Conservation (phyloP, 2,113 vertebrate genomes). For the Macrotis lagotis region DNA sequence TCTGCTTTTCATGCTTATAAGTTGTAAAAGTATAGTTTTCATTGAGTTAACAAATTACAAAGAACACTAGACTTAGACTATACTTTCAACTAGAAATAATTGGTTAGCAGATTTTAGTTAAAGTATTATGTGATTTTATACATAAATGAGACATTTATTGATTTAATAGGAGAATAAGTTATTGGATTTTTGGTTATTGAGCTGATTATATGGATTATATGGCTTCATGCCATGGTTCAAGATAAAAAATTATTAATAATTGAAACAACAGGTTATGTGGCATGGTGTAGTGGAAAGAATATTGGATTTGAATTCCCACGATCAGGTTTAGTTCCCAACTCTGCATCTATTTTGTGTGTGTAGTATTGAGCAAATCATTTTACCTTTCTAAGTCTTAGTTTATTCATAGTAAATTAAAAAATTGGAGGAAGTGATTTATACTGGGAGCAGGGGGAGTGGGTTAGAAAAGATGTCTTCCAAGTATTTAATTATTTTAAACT, state of each 20-base stretch:
- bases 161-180: not conserved
- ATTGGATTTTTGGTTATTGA: constrained; percentile 13
- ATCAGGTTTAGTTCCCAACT: not conserved
- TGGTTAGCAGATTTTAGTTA: constrained; percentile 26
- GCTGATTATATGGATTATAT: not conserved
- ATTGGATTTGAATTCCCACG: not conserved
- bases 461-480: not conserved
- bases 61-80: constrained; percentile 32
- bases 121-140: constrained; percentile 35
- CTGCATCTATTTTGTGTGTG: not conserved
- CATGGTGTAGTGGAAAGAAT: not conserved
- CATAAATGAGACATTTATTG: not conserved
- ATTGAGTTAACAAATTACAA: constrained; percentile 25
- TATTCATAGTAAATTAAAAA: not conserved
- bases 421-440: not conserved
- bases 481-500: not conserved
- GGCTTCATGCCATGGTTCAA: not conserved
- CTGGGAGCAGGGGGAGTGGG: not conserved
- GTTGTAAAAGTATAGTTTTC: constrained; percentile 43
- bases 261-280: not conserved
- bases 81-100: constrained; percentile 34
- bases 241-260: not conserved
- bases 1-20: not conserved
- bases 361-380: not conserved
- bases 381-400: not conserved